Evolutionary conservation across 1,140 invertebrate genomes (phyloP), one percentile per base, ranked within the genome.

Genomic region (Leptoteleia sp.): DNA sequence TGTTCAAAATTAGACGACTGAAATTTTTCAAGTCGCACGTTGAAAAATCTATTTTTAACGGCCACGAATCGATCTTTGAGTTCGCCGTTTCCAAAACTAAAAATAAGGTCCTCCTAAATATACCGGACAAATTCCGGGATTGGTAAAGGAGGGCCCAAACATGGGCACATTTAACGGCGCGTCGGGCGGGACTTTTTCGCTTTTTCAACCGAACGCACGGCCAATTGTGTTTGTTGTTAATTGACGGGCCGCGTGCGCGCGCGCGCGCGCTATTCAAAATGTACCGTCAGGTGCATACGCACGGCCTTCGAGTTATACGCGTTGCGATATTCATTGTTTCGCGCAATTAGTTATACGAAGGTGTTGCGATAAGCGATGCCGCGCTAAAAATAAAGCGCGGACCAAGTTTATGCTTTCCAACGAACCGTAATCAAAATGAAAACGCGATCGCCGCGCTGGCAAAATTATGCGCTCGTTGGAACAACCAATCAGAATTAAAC

Each of bases 331-430:
- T 43, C 77, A 76, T 81, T 79, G 70, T 81, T 78, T 81, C 72
- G 71, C 76, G 43, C 76, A 78, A 78, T 81, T 78, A 68, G 76
- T 78, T 76, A 72, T 67, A 78, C 79, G 65, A 78, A 81, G 62
- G 79, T 76, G 70, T 81, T 64, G 67, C 71, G 79, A 81, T 81
- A 81, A 81, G 79, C 79, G 76, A 78, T 68, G 57, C 67, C 55
- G 54, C 16, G 71, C 76, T 81, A 79, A 79, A 81, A 79, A 81
- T 81, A 81, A 78, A 76, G 52, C 47, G 35, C 65, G 65, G 65
- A 67, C 65, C 71, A 48, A 61, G 59, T 72, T 80, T 70, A 67
- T 61, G 22, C 47, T 65, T 38, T 37, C 43, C 38, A 31, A 12
- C 45, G 47, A 42, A 38, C 35, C 16, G 40, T 72, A 67, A 72